phyloP scores from a whole-genome alignment of 2,888 invertebrate species.

The Tetrapedia diversipes region DNA sequence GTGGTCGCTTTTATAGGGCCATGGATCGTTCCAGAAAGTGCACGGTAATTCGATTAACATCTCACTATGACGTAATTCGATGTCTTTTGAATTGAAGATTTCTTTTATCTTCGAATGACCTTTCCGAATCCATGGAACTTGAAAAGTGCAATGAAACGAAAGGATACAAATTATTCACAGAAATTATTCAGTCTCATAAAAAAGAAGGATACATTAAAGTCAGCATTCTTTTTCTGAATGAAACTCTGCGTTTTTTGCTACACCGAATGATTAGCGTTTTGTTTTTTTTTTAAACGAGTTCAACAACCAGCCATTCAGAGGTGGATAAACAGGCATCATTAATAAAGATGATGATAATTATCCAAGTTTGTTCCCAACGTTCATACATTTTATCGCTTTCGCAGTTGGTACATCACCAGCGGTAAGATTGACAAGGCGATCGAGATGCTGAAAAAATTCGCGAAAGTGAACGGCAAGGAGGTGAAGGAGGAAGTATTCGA shows the following conservation, averaged over 20 bases:
- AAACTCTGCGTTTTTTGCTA: not conserved
- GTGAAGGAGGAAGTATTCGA: conserved; percentile 90
- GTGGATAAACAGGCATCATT: not conserved
- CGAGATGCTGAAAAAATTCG: conserved; percentile 91
- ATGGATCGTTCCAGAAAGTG: conserved; percentile 92
- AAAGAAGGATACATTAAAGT: not conserved
- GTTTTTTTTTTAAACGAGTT: not conserved
- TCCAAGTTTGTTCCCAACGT: no score
- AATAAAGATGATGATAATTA: not conserved
- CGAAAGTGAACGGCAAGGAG: conserved; percentile 89
- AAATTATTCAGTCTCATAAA: not conserved
- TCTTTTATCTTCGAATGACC: not conserved
- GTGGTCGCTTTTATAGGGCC: conserved; percentile 89
- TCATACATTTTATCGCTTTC: not conserved
- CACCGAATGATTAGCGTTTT: not conserved
- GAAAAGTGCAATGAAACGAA: not conserved
- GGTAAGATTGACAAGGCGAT: conserved; percentile 92
- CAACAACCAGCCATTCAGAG: not conserved
- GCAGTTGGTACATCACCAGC: conserved; percentile 92
- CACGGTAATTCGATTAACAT: conserved; percentile 81
- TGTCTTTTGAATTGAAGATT: no score
- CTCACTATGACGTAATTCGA: no score
- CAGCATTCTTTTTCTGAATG: not conserved
- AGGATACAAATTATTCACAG: not conserved
- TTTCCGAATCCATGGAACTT: not conserved